Evolutionary conservation across 1,140 invertebrate species (phyloP).

Genomic region (Centruroides vittatus): DNA sequence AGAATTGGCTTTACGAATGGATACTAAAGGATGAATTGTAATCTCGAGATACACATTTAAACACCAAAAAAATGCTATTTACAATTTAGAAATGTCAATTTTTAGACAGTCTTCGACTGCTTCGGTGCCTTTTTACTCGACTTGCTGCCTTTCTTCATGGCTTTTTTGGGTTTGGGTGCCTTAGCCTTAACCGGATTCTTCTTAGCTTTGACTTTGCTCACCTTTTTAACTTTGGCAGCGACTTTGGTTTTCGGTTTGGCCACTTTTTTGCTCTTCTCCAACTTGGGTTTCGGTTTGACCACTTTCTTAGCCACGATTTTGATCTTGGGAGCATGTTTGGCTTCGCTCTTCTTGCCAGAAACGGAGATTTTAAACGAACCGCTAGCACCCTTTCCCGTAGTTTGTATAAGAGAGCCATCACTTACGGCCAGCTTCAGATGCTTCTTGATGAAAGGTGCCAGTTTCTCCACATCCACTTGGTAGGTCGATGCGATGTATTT

Average conservation of each 20-base stretch:
- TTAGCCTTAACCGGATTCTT: conserved; percentile 7
- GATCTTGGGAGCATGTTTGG: background rate
- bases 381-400: conserved; percentile 44
- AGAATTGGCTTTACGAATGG: no score
- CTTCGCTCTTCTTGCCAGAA: conserved; percentile 19
- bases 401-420: conserved; percentile 38
- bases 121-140: background rate
- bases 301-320: conserved; percentile 3
- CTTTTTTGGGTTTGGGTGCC: conserved; percentile 13
- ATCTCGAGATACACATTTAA: no score
- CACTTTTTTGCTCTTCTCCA: conserved; percentile 1
- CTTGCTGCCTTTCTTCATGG: conserved; percentile 1
- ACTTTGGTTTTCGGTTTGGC: conserved; percentile 10
- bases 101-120: no score
- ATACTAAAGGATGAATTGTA: no score
- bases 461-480: conserved; percentile 40
- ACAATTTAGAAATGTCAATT: no score
- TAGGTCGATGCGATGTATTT: conserved; percentile 43
- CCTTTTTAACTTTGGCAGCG: conserved; percentile 2
- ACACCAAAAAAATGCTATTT: no score
- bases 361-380: conserved; percentile 41
- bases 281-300: conserved; percentile 5
- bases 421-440: conserved; percentile 41
- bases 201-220: conserved; percentile 11
- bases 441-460: conserved; percentile 42